Conservation (phyloP, 64 coral and sea anemone genomes). For the Actinia tenebrosa region DNA sequence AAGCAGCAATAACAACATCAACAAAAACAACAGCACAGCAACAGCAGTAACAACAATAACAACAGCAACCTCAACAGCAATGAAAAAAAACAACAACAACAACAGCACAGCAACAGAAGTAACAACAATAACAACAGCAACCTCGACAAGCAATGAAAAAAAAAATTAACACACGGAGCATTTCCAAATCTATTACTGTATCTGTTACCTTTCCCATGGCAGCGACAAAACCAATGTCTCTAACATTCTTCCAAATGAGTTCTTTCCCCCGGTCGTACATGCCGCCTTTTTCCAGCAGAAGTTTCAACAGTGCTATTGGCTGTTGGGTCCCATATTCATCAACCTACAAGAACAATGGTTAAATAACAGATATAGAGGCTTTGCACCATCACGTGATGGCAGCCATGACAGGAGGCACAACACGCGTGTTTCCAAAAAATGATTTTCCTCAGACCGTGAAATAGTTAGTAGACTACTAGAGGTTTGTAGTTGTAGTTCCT, state of each 20-base stretch:
- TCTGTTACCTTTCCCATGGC: conserved; percentile 95
- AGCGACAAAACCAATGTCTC: conserved; percentile 97
- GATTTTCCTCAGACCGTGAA: too few relatives aligned
- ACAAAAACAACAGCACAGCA: neutral
- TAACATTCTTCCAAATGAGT: conserved; percentile 84
- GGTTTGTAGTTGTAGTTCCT: too few relatives aligned
- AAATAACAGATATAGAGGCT: too few relatives aligned
- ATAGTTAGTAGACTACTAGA: too few relatives aligned
- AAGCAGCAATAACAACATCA: neutral
- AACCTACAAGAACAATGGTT: conserved; percentile 37
- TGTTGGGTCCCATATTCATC: conserved; percentile 99
- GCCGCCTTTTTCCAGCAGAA: conserved; percentile 85
- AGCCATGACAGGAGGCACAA: too few relatives aligned
- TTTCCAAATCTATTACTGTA: neutral
- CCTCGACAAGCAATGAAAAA: neutral
- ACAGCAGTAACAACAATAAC: neutral
- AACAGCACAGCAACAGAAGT: neutral
- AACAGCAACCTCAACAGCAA: neutral
- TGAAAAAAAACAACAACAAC: neutral
- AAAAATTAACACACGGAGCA: neutral
- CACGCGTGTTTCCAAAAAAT: too few relatives aligned
- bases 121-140: neutral
- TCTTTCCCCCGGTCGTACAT: conserved; percentile 99
- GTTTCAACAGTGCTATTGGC: conserved; percentile 87
- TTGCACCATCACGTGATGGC: too few relatives aligned